Evolutionary conservation across 2,113 vertebrate species (phyloP).

Genomic region (Crotalus helleri): DNA sequence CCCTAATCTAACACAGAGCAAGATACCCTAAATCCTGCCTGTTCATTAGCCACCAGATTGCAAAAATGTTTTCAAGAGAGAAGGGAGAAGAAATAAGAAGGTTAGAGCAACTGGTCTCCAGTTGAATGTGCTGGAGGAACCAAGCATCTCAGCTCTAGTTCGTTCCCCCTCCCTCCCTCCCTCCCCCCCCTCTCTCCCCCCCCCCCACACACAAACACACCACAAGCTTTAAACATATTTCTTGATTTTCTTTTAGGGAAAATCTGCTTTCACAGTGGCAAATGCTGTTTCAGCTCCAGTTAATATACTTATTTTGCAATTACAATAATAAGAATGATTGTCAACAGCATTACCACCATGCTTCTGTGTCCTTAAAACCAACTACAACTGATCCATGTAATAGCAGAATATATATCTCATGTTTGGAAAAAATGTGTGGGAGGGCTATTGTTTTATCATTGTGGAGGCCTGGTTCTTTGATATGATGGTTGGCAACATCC

Average conservation of each 20-base stretch:
- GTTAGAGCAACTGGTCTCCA: background rate
- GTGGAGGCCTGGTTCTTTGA: background rate
- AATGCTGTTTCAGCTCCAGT: background rate
- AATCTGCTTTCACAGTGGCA: background rate
- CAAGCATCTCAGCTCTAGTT: background rate
- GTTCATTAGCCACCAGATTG: background rate
- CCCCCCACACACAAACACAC: too few species aligned
- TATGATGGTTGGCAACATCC: background rate
- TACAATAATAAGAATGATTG: background rate
- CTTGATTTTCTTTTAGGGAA: background rate
- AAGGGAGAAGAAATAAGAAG: background rate
- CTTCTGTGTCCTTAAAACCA: background rate
- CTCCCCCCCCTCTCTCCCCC: rapidly evolving
- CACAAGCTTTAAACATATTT: background rate
- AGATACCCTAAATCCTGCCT: background rate
- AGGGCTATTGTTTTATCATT: background rate
- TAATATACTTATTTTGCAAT: background rate
- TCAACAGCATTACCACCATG: background rate
- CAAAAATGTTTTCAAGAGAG: background rate
- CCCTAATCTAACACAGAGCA: background rate
- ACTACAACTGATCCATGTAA: background rate
- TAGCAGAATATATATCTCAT: background rate
- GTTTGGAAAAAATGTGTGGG: background rate
- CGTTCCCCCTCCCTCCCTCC: too few species aligned
- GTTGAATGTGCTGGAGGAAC: background rate